Conservation (phyloP, 2,797 vertebrate species). For the Brachyrhaphis roseni region DNA sequence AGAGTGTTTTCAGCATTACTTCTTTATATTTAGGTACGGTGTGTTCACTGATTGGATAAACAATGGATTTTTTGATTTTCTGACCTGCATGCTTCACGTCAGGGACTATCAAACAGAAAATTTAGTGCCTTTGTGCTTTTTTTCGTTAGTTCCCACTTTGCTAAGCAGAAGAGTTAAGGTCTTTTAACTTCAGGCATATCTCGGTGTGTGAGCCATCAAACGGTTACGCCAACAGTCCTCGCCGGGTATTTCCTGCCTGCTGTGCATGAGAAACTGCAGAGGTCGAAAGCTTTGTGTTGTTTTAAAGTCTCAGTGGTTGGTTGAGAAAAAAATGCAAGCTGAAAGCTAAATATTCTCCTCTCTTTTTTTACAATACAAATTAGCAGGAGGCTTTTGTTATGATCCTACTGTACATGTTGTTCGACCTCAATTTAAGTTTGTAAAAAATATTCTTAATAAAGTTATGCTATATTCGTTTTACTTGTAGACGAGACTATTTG, state of each 20-base stretch:
- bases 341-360: conserved; percentile 16
- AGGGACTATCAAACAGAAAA: background rate
- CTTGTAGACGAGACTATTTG: background rate
- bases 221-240: background rate
- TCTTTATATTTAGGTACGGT: background rate
- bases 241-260: conserved; percentile 48
- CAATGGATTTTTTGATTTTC: background rate
- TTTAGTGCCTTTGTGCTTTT: background rate
- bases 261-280: conserved; percentile 61
- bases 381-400: conserved; percentile 3
- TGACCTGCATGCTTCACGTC: background rate
- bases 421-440: background rate
- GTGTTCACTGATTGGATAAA: background rate
- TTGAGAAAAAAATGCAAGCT: conserved; percentile 44
- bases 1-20: background rate
- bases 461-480: background rate
- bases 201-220: conserved; percentile 46
- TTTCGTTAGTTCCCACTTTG: background rate
- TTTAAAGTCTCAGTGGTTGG: conserved; percentile 59
- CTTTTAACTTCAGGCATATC: conserved; percentile 37
- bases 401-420: background rate
- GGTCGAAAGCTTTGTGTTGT: conserved; percentile 69
- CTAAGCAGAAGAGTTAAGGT: conserved; percentile 22
- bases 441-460: background rate
- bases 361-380: conserved; percentile 10